These are phyloP conservation scores for Drosophila bipectinata DNA, from an alignment of 1,140 invertebrate species.

Conservation along the genomic window DNA sequence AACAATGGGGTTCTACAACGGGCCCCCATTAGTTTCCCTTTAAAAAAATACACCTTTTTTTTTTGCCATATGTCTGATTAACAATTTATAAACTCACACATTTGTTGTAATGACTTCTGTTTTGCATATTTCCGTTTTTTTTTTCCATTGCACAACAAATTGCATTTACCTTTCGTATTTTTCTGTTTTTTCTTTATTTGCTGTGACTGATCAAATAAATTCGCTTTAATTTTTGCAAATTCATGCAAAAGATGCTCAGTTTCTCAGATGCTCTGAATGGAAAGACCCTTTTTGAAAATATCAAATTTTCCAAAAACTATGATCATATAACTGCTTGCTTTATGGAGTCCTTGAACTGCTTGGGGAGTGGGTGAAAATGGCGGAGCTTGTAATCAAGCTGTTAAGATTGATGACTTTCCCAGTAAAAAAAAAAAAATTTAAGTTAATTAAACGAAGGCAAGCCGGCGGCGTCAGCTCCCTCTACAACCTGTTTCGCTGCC, in stretches of 20 bases:
- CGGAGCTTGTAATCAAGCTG: slow-evolving; percentile 1
- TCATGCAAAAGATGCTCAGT: slow-evolving; percentile 5
- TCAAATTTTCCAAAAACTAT: neutral
- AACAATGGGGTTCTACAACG: slow-evolving; percentile 21
- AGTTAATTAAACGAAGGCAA: slow-evolving; percentile 43
- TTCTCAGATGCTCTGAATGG: slow-evolving; percentile 20
- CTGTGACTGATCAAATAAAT: slow-evolving; percentile 43
- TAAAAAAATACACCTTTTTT: slow-evolving; percentile 1
- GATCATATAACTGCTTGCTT: neutral
- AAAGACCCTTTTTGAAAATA: slow-evolving; percentile 5
- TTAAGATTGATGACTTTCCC: slow-evolving; percentile 13
- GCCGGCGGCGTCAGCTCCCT: neutral
- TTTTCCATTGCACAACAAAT: slow-evolving; percentile 39
- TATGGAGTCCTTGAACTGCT: neutral
- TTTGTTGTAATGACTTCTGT: slow-evolving; percentile 48
- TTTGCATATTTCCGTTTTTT: slow-evolving; percentile 47
- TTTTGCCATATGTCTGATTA: slow-evolving; percentile 24
- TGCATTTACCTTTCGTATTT: neutral
- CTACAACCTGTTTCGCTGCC: slow-evolving; percentile 25
- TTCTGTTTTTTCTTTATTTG: neutral
- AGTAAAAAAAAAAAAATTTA: neutral
- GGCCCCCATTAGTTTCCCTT: no score
- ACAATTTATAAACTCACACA: slow-evolving; percentile 44
- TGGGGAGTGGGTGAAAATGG: slow-evolving; percentile 4
- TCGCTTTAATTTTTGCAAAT: slow-evolving; percentile 52